Percentiles rank a stretch among this genome's conserved stretches.
These are phyloP conservation scores for Dicycla oo DNA, from an alignment of 2,888 invertebrate species.

Conservation along the genomic window DNA sequence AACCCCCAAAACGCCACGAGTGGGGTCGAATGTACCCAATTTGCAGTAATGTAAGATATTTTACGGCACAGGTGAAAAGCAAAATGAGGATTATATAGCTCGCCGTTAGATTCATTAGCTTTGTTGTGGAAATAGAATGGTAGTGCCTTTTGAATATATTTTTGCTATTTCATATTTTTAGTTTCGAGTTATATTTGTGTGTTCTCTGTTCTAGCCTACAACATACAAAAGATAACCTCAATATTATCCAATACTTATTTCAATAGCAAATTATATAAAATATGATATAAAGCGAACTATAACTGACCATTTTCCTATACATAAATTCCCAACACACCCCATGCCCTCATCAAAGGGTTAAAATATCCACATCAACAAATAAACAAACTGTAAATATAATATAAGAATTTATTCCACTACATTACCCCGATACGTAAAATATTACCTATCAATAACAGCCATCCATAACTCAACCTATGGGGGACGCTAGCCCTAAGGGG, in stretches of 20 bases:
- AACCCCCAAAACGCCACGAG: conserved; percentile 63
- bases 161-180: conserved; percentile 17
- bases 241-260: conserved; percentile 3
- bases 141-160: conserved; percentile 43
- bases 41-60: conserved; percentile 80
- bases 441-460: conserved; percentile 56
- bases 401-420: conserved; percentile 59
- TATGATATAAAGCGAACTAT: not conserved
- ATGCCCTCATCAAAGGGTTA: conserved; percentile 11
- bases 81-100: conserved; percentile 69
- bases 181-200: conserved; percentile 17
- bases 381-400: conserved; percentile 48
- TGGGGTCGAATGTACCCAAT: conserved; percentile 74
- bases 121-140: conserved; percentile 52
- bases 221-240: not conserved
- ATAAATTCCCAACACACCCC: not conserved
- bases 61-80: conserved; percentile 70
- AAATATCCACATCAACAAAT: conserved; percentile 34
- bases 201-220: not conserved
- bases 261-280: not conserved
- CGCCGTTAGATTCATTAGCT: conserved; percentile 64
- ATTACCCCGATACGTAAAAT: conserved; percentile 50
- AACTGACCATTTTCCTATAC: not conserved
- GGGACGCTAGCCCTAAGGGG: conserved; percentile 44
- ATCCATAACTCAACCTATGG: conserved; percentile 54